Percentiles rank a stretch among this genome's conserved stretches.
phyloP scores from a whole-genome alignment of 2,797 vertebrate species.

The Darevskia nairensis region DNA sequence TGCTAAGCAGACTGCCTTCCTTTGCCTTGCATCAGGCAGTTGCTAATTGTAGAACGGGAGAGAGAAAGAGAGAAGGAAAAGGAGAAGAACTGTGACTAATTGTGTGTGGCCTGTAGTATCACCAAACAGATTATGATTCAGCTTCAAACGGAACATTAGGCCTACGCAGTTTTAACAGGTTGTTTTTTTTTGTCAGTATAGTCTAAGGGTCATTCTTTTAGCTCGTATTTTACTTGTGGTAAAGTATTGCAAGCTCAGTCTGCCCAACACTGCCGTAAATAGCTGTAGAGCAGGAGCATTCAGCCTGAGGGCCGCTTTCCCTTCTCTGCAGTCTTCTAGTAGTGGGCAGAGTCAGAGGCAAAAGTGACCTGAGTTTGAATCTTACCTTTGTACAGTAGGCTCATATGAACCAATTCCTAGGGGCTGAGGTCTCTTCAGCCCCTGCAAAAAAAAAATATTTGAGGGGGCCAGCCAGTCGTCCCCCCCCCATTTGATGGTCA shows the following conservation, averaged over 20 bases:
- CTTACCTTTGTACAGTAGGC: too few relatives aligned
- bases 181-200: constrained; percentile 11
- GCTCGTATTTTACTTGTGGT: background rate
- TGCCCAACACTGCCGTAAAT: background rate
- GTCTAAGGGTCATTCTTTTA: background rate
- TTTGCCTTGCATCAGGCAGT: background rate
- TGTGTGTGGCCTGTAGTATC: background rate
- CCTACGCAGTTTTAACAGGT: background rate
- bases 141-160: background rate
- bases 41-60: background rate
- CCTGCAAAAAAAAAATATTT: too few relatives aligned
- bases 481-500: too few relatives aligned
- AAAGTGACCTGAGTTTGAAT: too few relatives aligned
- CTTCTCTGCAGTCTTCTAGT: too few relatives aligned
- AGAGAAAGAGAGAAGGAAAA: background rate
- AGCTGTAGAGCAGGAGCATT: background rate
- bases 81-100: background rate
- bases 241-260: background rate
- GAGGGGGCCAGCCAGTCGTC: too few relatives aligned
- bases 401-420: too few relatives aligned
- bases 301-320: too few relatives aligned
- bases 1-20: background rate
- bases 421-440: too few relatives aligned
- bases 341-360: too few relatives aligned
- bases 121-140: background rate